Conservation (phyloP, 2,888 invertebrate species). For the Tillus elongatus region DNA sequence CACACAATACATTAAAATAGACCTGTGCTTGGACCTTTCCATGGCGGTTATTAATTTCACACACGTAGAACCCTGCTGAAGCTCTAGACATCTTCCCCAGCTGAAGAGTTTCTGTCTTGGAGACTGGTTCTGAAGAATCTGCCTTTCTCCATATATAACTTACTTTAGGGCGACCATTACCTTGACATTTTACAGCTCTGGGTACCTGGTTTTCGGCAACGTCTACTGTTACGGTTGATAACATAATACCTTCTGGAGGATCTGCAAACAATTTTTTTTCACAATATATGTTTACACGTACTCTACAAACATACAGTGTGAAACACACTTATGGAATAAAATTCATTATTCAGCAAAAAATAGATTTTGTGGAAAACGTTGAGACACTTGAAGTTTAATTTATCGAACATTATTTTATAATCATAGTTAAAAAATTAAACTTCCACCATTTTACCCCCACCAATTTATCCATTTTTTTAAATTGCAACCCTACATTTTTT, state of each 20-base stretch:
- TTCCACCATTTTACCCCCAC: too few relatives aligned
- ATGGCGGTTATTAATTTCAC: constrained; percentile 71
- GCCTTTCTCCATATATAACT: constrained; percentile 65
- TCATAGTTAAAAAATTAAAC: too few relatives aligned
- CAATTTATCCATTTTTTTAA: too few relatives aligned
- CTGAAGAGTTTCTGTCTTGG: constrained; percentile 47
- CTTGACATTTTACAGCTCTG: constrained; percentile 49
- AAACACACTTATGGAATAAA: too few relatives aligned
- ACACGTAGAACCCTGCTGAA: constrained; percentile 69
- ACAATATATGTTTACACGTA: too few relatives aligned
- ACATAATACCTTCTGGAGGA: constrained; percentile 47
- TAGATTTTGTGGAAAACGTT: too few relatives aligned
- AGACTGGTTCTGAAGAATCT: constrained; percentile 45
- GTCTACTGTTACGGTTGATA: constrained; percentile 49
- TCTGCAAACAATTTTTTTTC: too few relatives aligned
- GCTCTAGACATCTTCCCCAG: constrained; percentile 58
- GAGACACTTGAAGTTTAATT: too few relatives aligned
- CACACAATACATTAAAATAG: constrained; percentile 75
- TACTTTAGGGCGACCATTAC: constrained; percentile 61
- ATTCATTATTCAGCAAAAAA: too few relatives aligned
- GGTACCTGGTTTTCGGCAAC: constrained; percentile 50
- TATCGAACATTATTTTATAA: too few relatives aligned
- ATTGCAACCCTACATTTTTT: too few relatives aligned
- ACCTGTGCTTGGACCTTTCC: constrained; percentile 62
- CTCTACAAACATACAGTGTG: too few relatives aligned